A percentile compares a stretch with the other conserved stretches of the same genome.
phyloP scores from a whole-genome alignment of 1,140 invertebrate species.

The Leguminivora glycinivorella region DNA sequence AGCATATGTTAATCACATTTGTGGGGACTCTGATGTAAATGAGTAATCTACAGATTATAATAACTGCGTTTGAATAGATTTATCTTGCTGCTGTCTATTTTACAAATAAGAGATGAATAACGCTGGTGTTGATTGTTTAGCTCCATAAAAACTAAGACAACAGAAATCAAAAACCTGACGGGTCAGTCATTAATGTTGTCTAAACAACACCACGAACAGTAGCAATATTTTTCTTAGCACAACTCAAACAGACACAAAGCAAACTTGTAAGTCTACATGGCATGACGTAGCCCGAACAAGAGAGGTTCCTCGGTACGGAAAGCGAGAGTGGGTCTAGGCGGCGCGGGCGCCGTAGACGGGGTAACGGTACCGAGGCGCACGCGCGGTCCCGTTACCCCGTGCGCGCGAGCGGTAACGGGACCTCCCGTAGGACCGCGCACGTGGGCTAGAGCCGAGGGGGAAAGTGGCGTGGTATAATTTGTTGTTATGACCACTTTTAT shows the following conservation, averaged over 20 bases:
- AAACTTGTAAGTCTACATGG: neutral
- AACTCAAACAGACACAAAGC: neutral
- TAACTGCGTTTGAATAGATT: too few relatives aligned
- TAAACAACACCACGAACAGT: neutral
- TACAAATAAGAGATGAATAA: too few relatives aligned
- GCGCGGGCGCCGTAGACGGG: constrained; percentile 42
- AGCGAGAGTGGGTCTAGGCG: constrained; percentile 69
- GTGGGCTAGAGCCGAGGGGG: neutral
- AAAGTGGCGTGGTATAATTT: neutral
- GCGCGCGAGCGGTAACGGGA: constrained; percentile 33
- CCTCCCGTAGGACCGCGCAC: constrained; percentile 40
- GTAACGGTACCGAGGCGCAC: constrained; percentile 58
- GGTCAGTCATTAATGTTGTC: neutral
- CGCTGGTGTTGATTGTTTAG: too few relatives aligned
- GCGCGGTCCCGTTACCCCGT: neutral
- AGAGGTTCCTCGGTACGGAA: constrained; percentile 53
- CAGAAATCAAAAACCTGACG: too few relatives aligned
- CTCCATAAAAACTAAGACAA: too few relatives aligned
- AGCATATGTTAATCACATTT: too few relatives aligned
- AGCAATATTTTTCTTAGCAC: neutral
- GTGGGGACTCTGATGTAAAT: too few relatives aligned
- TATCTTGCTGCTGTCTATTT: too few relatives aligned
- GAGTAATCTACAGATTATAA: too few relatives aligned
- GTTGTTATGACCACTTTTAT: neutral
- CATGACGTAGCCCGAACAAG: neutral